These are phyloP conservation scores for Sitobion miscanthi DNA, from an alignment of 1,140 invertebrate genomes.

Conservation along the genomic window DNA sequence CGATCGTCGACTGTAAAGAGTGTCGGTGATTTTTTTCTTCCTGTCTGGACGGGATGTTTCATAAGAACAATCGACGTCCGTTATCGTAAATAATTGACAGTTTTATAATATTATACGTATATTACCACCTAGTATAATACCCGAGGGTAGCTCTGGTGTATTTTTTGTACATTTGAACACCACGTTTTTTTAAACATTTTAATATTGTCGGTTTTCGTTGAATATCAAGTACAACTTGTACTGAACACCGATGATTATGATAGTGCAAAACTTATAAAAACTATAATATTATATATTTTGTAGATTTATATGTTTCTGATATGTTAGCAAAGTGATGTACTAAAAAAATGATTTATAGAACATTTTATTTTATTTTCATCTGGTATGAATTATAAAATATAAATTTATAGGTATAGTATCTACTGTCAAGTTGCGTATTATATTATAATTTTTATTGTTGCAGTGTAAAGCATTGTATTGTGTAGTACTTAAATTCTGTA, in stretches of 20 bases:
- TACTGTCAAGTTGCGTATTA: too few relatives aligned
- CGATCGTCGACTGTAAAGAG: background rate
- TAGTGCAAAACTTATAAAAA: background rate
- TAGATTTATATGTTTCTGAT: background rate
- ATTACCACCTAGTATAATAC: background rate
- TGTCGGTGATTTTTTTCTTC: background rate
- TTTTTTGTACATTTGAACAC: background rate
- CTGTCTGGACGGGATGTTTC: background rate
- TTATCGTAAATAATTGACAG: background rate
- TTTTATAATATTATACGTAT: background rate
- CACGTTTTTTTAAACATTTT: background rate
- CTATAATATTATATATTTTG: background rate
- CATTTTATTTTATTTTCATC: too few relatives aligned
- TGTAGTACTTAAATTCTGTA: too few relatives aligned
- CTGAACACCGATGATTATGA: background rate
- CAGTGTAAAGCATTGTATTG: too few relatives aligned
- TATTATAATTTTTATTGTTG: too few relatives aligned
- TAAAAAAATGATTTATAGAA: too few relatives aligned
- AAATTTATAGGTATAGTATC: too few relatives aligned
- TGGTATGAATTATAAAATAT: too few relatives aligned
- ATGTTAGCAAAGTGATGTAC: background rate
- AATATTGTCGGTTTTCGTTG: background rate
- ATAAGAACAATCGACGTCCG: background rate
- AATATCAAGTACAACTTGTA: background rate
- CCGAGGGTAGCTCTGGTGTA: background rate